phyloP scores from a whole-genome alignment of 2,113 vertebrate genomes.

The Anas platyrhynchos region DNA sequence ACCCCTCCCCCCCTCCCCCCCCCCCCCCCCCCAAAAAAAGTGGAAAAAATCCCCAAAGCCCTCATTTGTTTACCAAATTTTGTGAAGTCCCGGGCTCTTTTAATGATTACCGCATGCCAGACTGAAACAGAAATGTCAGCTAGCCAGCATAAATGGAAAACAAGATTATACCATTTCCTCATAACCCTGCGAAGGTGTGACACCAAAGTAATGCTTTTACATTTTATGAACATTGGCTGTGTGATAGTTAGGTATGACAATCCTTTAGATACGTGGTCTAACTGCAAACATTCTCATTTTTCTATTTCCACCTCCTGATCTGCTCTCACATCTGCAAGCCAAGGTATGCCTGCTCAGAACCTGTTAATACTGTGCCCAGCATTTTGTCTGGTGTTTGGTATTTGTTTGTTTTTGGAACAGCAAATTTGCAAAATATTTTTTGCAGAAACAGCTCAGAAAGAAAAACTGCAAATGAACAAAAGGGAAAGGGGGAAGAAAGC shows the following conservation, averaged over 20 bases:
- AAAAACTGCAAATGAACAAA: neutral
- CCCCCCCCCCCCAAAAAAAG: no score
- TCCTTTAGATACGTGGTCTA: neutral
- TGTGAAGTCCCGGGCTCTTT: constrained; percentile 9
- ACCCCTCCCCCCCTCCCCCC: no score
- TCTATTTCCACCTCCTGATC: neutral
- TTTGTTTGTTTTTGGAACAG: neutral
- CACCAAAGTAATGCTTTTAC: neutral
- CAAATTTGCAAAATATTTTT: neutral
- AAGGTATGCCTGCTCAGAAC: neutral
- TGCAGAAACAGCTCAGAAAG: neutral
- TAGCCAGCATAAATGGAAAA: constrained; percentile 36
- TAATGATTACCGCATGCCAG: neutral
- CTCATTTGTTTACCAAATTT: constrained; percentile 7
- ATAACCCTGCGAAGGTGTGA: neutral
- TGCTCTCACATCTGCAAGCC: neutral
- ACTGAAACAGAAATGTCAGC: neutral
- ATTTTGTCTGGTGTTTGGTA: neutral
- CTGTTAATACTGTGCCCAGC: neutral
- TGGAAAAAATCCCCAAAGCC: neutral
- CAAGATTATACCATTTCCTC: neutral
- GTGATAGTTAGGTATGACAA: neutral
- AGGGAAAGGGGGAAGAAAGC: neutral
- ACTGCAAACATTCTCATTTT: neutral
- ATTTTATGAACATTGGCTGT: neutral